These are phyloP conservation scores for Petrocephalus zakoni DNA, from an alignment of 2,113 vertebrate genomes.

Conservation along the genomic window DNA sequence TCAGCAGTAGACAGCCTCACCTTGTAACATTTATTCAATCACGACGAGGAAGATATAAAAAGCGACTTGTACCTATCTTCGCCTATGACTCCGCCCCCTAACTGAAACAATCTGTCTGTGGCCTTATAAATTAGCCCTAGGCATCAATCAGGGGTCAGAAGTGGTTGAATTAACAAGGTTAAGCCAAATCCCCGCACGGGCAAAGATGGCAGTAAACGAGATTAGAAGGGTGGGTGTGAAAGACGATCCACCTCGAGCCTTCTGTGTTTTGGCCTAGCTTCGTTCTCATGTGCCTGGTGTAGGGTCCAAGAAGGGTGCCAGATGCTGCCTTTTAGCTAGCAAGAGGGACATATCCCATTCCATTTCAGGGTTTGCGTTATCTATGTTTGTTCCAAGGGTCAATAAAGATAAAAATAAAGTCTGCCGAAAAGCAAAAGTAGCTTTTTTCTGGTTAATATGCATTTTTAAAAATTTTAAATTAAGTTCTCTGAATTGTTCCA, in stretches of 20 bases:
- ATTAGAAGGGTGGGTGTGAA: constrained; percentile 60
- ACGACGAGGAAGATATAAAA: constrained; percentile 24
- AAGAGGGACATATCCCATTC: not conserved
- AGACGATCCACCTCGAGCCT: constrained; percentile 58
- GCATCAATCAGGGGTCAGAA: constrained; percentile 49
- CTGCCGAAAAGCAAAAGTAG: not conserved
- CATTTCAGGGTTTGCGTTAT: not conserved
- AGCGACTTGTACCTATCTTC: not conserved
- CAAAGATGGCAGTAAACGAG: constrained; percentile 55
- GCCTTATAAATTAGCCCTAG: constrained; percentile 44
- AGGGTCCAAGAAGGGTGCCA: constrained; percentile 49
- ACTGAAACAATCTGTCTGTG: constrained; percentile 44
- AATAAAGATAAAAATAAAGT: not conserved
- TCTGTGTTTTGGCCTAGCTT: not conserved
- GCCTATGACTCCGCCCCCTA: constrained; percentile 25
- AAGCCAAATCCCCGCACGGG: constrained; percentile 46
- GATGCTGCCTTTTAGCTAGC: constrained; percentile 46
- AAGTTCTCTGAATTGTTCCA: not conserved
- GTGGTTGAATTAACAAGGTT: constrained; percentile 57
- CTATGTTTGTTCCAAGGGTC: not conserved
- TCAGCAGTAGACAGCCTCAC: constrained; percentile 33
- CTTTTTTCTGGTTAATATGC: not conserved
- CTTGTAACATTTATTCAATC: constrained; percentile 35
- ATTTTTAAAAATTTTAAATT: not conserved
- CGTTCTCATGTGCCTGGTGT: not conserved